Evolutionary conservation across 2,888 invertebrate species (phyloP).

Genomic region (Fragum fragum): DNA sequence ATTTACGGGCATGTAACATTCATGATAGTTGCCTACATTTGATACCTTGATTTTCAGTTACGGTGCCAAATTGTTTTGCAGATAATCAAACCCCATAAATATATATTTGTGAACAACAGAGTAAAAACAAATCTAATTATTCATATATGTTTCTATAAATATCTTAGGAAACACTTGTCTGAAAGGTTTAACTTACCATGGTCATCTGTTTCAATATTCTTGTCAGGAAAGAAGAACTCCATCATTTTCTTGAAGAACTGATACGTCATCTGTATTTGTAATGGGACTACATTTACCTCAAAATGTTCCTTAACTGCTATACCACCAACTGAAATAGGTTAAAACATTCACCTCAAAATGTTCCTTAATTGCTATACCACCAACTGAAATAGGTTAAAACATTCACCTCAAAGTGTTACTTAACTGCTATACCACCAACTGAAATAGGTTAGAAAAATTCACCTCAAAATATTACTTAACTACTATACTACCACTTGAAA

Average conservation of each 20-base stretch:
- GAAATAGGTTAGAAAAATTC: slow-evolving; percentile 91
- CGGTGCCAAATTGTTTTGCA: no score
- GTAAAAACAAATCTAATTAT: no score
- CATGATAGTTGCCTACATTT: no score
- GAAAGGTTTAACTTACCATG: slow-evolving; percentile 52
- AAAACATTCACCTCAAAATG: slow-evolving; percentile 98
- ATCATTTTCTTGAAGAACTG: slow-evolving; percentile 99
- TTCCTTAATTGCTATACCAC: slow-evolving; percentile 99
- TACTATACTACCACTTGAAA: slow-evolving; percentile 97
- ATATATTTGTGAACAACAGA: no score
- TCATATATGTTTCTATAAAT: no score
- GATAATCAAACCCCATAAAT: no score
- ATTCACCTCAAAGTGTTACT: slow-evolving; percentile 98
- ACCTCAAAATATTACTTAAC: slow-evolving; percentile 99
- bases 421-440: slow-evolving; percentile 99
- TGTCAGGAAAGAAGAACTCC: slow-evolving; percentile 94
- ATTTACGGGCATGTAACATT: no score
- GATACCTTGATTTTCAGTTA: no score
- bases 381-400: slow-evolving; percentile 92
- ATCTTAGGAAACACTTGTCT: no score
- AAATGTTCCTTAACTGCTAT: slow-evolving; percentile 98
- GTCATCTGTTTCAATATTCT: slow-evolving; percentile 81
- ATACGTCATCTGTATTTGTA: slow-evolving; percentile 94
- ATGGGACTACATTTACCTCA: slow-evolving; percentile 98
- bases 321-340: slow-evolving; percentile 93